These are phyloP conservation scores for Passer domesticus DNA, from an alignment of 2,113 vertebrate species.

Conservation along the genomic window DNA sequence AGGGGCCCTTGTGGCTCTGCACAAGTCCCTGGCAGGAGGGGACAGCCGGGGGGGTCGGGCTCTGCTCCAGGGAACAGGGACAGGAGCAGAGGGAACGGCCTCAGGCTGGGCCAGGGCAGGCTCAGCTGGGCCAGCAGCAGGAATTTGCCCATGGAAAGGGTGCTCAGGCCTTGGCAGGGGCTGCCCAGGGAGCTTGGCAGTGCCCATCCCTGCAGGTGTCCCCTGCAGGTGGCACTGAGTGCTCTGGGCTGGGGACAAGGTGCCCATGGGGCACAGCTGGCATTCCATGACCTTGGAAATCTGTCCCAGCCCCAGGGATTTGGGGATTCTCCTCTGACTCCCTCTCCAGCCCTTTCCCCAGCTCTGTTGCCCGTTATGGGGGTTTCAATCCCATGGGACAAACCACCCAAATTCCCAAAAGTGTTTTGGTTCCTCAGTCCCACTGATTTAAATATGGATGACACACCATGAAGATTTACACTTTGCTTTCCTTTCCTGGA, in stretches of 20 bases:
- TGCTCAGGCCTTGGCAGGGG: background rate
- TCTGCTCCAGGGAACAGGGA: background rate
- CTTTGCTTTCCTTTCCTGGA: background rate
- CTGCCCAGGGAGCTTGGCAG: background rate
- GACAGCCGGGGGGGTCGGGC: background rate
- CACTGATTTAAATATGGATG: background rate
- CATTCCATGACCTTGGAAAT: rapidly evolving
- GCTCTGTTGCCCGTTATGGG: background rate
- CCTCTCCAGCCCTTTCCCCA: background rate
- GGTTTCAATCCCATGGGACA: background rate
- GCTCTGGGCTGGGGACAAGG: background rate
- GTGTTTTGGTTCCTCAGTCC: background rate
- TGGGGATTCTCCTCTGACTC: background rate
- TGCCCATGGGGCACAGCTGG: background rate
- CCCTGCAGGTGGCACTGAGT: background rate
- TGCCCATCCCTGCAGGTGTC: background rate
- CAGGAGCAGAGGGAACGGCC: background rate
- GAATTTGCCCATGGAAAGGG: background rate
- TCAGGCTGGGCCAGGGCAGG: background rate
- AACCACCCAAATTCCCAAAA: background rate
- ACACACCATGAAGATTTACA: background rate
- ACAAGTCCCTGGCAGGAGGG: background rate
- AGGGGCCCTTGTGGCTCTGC: background rate
- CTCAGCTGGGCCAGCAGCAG: background rate
- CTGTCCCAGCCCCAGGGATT: background rate